These are phyloP conservation scores for Microcebus tavaratra DNA, from an alignment of 2,113 vertebrate genomes.

Conservation along the genomic window DNA sequence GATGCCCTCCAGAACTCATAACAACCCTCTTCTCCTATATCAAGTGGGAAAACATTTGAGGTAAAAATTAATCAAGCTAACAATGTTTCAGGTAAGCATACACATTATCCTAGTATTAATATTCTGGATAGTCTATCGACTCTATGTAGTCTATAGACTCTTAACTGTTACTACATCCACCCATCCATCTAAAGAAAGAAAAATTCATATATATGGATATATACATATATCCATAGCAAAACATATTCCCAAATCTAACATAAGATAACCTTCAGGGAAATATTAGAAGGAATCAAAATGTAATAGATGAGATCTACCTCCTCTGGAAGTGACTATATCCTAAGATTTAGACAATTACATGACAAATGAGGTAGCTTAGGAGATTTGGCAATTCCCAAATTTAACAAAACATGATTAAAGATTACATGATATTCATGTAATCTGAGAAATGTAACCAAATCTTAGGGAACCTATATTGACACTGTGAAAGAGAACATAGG, in stretches of 20 bases:
- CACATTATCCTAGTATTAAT: background rate
- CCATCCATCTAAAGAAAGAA: background rate
- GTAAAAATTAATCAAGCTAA: conserved; percentile 49
- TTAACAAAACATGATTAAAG: too few species aligned
- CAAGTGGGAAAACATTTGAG: conserved; percentile 34
- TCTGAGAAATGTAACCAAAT: conserved; percentile 20
- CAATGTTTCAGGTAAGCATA: conserved; percentile 2
- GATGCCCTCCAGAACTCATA: conserved; percentile 94
- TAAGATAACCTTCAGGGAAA: background rate
- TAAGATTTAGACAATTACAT: conserved; percentile 15
- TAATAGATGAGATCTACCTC: conserved; percentile 14
- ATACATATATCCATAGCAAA: background rate
- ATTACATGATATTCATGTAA: background rate
- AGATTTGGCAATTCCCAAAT: background rate
- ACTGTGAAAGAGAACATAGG: background rate
- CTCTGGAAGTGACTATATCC: background rate
- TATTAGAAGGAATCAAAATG: conserved; percentile 8
- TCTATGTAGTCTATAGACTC: background rate
- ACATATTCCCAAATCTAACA: background rate
- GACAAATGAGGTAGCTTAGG: background rate
- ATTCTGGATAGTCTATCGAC: background rate
- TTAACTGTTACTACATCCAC: background rate
- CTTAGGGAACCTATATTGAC: background rate
- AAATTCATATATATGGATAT: background rate
- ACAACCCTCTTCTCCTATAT: conserved; percentile 94